Base-by-base conservation (phyloP, 2,797 vertebrate species). In the Dallia pectoralis region DNA sequence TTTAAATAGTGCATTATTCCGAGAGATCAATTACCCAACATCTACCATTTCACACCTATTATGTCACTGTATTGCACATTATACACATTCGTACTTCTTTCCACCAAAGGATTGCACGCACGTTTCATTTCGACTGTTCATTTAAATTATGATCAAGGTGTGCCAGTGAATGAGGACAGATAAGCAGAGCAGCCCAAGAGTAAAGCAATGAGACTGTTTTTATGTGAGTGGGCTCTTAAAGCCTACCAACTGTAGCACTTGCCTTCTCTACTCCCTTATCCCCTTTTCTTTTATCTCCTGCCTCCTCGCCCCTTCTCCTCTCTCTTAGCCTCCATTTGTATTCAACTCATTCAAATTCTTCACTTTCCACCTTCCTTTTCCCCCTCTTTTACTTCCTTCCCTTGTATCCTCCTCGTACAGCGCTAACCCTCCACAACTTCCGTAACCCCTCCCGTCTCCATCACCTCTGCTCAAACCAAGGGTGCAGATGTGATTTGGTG, bases 401-500 rank as follows among this genome's bases (percentile, higher is more conserved):
- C 19, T 51, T 18, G 16, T 51, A 6, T 2, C n/a, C 49, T 8
- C 4, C 19, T 53, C 49, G 1, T 0, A 8, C 49, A 2, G 18
- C 15, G 7, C 18, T 6, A 3, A 16, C 15, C n/a, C 49, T 53
- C 49, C 49, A 6, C 49, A 19, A 53, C 49, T 53, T 8, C 49
- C 18, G 5, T 40, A 40, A 40, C 49, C 0, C 49, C 5, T n/a
- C 49, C 1, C 49, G 1, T 51, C 49, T n/a, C 49, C 7, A 18
- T 53, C 49, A 4, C 49, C 49, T n/a, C 19, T 51, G 4, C 49
- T 51, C 49, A 1, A 6, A 18, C 36, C 36, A 40, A 40, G 85
- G 70, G 85, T 86, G 86, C 85, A 88, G 90, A 87, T 90, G 89
- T 88, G 90, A 89, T 87, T 89, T 87, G 87, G 88, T 87, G 91